A percentile compares a stretch with the other conserved stretches of the same genome.
Evolutionary conservation across 2,797 vertebrate genomes (phyloP).

Genomic region (Lagodon rhomboides): DNA sequence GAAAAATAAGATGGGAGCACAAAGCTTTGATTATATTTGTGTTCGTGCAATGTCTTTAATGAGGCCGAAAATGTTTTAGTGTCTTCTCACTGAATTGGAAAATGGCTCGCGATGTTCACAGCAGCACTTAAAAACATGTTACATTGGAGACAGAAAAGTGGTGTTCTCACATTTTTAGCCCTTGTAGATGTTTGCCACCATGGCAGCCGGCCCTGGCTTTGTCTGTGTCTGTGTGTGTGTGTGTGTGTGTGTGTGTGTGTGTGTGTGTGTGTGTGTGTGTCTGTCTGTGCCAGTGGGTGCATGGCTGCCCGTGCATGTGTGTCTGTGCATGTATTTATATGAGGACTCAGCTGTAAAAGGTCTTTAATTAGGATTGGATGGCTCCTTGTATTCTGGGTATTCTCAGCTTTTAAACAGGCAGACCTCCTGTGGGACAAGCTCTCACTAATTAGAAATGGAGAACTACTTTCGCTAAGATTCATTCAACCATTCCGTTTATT

Average conservation of each 20-base stretch:
- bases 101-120: background rate
- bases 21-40: background rate
- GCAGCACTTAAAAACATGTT: background rate
- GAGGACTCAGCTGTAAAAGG: constrained; percentile 74
- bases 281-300: constrained; percentile 14
- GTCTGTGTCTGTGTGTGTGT: constrained; percentile 7
- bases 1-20: background rate
- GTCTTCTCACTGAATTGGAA: background rate
- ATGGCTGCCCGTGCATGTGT: constrained; percentile 15
- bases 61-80: background rate
- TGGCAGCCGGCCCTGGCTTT: constrained; percentile 16
- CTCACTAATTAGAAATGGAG: constrained; percentile 65
- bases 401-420: constrained; percentile 62
- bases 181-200: constrained; percentile 8
- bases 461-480: constrained; percentile 52
- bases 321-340: constrained; percentile 36
- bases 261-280: constrained; percentile 7
- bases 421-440: constrained; percentile 56
- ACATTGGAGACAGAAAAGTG: background rate
- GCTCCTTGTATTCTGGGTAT: constrained; percentile 60
- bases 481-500: constrained; percentile 56
- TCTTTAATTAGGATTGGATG: constrained; percentile 77
- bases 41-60: background rate
- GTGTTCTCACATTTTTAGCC: background rate
- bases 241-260: constrained; percentile 13